These are phyloP conservation scores for Anoplolepis gracilipes DNA, from an alignment of 1,140 invertebrate species.

Conservation along the genomic window DNA sequence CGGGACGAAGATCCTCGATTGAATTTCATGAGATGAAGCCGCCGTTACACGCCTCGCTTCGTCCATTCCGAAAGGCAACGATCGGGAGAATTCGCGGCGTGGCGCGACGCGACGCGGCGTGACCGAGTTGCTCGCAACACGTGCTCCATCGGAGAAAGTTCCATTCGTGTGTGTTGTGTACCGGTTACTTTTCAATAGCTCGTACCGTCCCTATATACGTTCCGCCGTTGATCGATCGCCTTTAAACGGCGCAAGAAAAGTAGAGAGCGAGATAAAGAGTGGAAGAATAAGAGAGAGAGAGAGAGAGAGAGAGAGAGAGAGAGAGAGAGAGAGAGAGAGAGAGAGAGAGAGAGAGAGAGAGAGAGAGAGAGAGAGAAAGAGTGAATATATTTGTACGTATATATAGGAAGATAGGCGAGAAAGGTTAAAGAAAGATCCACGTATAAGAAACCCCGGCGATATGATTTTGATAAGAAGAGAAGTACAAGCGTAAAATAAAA, in stretches of 20 bases:
- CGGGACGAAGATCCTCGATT: slow-evolving; percentile 69
- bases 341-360: slow-evolving; percentile 39
- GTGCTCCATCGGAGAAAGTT: slow-evolving; percentile 70
- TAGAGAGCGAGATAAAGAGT: slow-evolving; percentile 51
- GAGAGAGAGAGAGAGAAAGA: slow-evolving; percentile 21
- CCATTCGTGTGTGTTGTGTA: slow-evolving; percentile 23
- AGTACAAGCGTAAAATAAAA: slow-evolving; percentile 28
- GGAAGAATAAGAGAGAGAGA: slow-evolving; percentile 22
- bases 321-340: slow-evolving; percentile 37
- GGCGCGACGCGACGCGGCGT: slow-evolving; percentile 47
- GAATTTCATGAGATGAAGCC: slow-evolving; percentile 80
- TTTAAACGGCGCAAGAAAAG: slow-evolving; percentile 67
- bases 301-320: slow-evolving; percentile 43
- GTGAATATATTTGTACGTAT: background rate
- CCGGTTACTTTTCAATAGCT: slow-evolving; percentile 49
- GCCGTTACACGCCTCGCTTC: slow-evolving; percentile 79
- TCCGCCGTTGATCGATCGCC: slow-evolving; percentile 75
- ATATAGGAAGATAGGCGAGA: background rate
- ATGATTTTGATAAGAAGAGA: slow-evolving; percentile 22
- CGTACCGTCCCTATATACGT: slow-evolving; percentile 65
- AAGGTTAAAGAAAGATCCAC: slow-evolving; percentile 34
- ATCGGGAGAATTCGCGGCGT: slow-evolving; percentile 58
- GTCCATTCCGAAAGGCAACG: slow-evolving; percentile 70
- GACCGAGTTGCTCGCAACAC: slow-evolving; percentile 73
- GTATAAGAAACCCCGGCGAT: slow-evolving; percentile 5